A percentile compares a stretch with the other conserved stretches of the same genome.
phyloP scores from a whole-genome alignment of 2,888 invertebrate genomes.

The Acronicta leporina region DNA sequence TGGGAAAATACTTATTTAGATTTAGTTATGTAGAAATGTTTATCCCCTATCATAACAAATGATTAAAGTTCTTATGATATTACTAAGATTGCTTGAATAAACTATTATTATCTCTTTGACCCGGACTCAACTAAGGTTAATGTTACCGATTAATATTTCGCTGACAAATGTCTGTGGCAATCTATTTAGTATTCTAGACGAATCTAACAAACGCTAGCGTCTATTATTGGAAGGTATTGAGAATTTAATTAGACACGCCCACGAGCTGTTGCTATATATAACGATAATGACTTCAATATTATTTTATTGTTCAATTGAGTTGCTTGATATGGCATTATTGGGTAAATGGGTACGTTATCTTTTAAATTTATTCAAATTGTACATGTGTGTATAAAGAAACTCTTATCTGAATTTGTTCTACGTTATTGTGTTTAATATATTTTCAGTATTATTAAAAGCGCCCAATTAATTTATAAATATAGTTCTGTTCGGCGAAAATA shows the following conservation, averaged over 20 bases:
- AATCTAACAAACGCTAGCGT: conserved; percentile 16
- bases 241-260: conserved; percentile 41
- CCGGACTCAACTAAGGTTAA: conserved; percentile 52
- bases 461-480: too few relatives aligned
- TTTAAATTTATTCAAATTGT: neutral
- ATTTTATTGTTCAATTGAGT: conserved; percentile 15
- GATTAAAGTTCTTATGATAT: conserved; percentile 6
- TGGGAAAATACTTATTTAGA: neutral
- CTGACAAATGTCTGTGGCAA: conserved; percentile 30
- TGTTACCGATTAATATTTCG: conserved; percentile 34
- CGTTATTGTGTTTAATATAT: neutral
- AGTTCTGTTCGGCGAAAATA: too few relatives aligned
- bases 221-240: conserved; percentile 24
- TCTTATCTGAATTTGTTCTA: too few relatives aligned
- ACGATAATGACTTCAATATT: conserved; percentile 13
- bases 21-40: conserved; percentile 20
- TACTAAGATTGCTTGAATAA: conserved; percentile 28
- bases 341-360: neutral
- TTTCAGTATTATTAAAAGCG: too few relatives aligned
- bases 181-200: conserved; percentile 32
- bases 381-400: too few relatives aligned
- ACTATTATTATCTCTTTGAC: conserved; percentile 47
- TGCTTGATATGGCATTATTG: neutral
- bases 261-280: conserved; percentile 15
- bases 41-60: conserved; percentile 10